phyloP scores from a whole-genome alignment of 2,797 vertebrate genomes.

The Hipposideros larvatus region DNA sequence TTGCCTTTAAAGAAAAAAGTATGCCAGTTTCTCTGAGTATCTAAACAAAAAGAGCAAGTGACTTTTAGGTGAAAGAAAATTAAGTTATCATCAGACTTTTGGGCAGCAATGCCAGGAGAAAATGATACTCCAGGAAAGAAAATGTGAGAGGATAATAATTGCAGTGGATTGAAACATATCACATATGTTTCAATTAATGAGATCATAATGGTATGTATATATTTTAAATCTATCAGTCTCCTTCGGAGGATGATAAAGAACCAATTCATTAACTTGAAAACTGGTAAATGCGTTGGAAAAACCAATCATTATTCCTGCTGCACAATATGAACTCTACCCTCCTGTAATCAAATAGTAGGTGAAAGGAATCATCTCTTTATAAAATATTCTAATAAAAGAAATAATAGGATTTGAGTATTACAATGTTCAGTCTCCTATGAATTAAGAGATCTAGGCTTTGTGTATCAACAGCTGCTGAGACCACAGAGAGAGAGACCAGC shows the following conservation, averaged over 20 bases:
- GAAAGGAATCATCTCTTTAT: not conserved
- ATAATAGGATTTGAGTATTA: not conserved
- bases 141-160: not conserved
- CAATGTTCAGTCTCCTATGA: not conserved
- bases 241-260: not conserved
- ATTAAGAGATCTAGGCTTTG: not conserved
- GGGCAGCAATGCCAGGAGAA: not conserved
- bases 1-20: not conserved
- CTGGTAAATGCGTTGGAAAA: not conserved
- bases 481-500: not conserved
- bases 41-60: not conserved
- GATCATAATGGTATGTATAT: not conserved
- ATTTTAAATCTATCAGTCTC: not conserved
- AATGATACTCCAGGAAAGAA: not conserved
- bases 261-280: not conserved
- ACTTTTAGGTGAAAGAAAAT: not conserved
- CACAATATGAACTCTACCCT: not conserved
- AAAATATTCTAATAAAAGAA: not conserved
- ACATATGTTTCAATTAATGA: not conserved
- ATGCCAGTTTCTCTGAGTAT: not conserved
- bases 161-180: not conserved
- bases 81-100: not conserved
- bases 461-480: not conserved
- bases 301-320: not conserved
- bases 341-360: not conserved